These are phyloP conservation scores for Mythimna pallens DNA, from an alignment of 2,888 invertebrate species.

Conservation along the genomic window DNA sequence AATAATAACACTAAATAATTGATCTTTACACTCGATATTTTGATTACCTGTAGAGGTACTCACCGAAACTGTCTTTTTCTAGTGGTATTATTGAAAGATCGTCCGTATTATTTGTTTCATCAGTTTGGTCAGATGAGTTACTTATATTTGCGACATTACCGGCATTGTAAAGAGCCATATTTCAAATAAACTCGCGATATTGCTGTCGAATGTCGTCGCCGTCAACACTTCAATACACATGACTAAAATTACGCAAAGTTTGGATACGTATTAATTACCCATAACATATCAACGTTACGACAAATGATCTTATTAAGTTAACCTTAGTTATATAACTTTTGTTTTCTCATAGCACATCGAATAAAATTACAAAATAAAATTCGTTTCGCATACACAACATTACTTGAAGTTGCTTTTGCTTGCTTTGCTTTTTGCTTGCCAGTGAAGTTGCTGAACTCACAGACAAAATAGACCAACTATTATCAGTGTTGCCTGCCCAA, in stretches of 20 bases:
- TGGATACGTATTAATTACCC: constrained; percentile 14
- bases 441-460: background rate
- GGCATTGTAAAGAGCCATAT: constrained; percentile 84
- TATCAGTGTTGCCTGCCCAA: background rate
- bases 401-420: background rate
- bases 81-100: constrained; percentile 97
- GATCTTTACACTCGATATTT: constrained; percentile 14
- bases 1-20: constrained; percentile 48
- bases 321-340: background rate
- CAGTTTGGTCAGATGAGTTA: constrained; percentile 69
- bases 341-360: background rate
- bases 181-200: constrained; percentile 72
- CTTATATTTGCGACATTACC: constrained; percentile 74
- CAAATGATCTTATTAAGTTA: background rate
- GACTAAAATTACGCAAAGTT: constrained; percentile 69
- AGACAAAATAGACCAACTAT: constrained; percentile 10
- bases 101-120: constrained; percentile 80
- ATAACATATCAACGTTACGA: background rate
- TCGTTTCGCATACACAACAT: constrained; percentile 34
- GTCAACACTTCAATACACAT: constrained; percentile 84
- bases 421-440: background rate
- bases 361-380: constrained; percentile 16
- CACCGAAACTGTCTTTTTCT: constrained; percentile 97
- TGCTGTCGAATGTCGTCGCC: constrained; percentile 71
- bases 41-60: constrained; percentile 71